Evolutionary conservation across 2,888 invertebrate genomes (phyloP).

Genomic region (Hypolimnas misippus): DNA sequence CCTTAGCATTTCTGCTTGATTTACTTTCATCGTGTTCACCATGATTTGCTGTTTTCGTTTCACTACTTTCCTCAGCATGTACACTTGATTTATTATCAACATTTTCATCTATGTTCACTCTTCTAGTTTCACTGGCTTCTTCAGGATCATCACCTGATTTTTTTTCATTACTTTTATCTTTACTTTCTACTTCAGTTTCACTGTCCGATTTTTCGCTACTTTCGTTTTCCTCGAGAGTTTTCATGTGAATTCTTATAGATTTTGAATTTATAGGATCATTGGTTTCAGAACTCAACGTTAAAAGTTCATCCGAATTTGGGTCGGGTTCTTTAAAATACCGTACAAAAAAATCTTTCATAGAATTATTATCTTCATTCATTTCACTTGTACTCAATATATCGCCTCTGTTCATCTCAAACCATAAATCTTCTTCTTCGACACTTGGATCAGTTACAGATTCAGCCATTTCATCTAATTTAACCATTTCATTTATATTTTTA

Average conservation of each 20-base stretch:
- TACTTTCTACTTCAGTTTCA: not conserved
- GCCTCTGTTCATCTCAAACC: not conserved
- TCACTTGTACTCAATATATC: slow-evolving; percentile 12
- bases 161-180: not conserved
- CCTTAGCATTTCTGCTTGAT: too few species aligned
- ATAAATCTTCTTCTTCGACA: not conserved
- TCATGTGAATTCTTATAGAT: not conserved
- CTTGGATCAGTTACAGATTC: not conserved
- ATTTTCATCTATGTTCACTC: too few species aligned
- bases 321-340: slow-evolving; percentile 10
- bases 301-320: not conserved
- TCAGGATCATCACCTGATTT: too few species aligned
- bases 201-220: not conserved
- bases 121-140: too few species aligned
- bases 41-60: not conserved
- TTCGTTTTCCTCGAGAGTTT: not conserved
- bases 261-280: not conserved
- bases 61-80: not conserved
- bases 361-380: slow-evolving; percentile 3
- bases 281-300: not conserved
- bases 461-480: not conserved
- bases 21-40: too few species aligned
- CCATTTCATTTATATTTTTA: not conserved
- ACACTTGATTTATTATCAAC: not conserved
- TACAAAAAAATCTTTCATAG: not conserved